phyloP scores from a whole-genome alignment of 1,140 invertebrate genomes.

The Neuroterus valhalla region DNA sequence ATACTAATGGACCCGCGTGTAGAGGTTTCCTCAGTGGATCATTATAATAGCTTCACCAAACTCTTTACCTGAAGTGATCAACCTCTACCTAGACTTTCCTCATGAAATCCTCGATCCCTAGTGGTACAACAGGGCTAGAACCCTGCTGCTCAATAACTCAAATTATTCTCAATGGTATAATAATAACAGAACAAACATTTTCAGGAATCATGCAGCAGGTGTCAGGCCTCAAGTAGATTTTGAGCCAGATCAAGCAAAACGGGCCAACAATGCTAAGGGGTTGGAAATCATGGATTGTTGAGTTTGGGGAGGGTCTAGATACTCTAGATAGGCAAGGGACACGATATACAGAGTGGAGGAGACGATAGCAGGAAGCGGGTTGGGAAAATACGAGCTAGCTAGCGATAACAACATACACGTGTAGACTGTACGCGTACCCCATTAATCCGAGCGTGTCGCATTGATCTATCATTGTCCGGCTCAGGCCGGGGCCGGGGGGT shows the following conservation, averaged over 20 bases:
- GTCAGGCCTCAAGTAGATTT: not conserved
- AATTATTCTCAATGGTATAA: too few species aligned
- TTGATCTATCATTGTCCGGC: constrained; percentile 68
- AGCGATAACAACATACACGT: constrained; percentile 59
- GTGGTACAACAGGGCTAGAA: too few species aligned
- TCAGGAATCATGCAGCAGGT: not conserved
- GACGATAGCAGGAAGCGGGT: constrained; percentile 59
- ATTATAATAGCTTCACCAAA: too few species aligned
- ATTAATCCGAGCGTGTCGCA: constrained; percentile 67
- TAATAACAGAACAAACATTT: too few species aligned
- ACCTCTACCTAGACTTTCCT: too few species aligned
- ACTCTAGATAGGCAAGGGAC: constrained; percentile 20
- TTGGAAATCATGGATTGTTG: not conserved
- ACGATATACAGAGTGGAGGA: constrained; percentile 21
- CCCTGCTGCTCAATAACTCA: too few species aligned
- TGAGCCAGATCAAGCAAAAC: not conserved
- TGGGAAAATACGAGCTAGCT: constrained; percentile 63
- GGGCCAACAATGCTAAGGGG: not conserved
- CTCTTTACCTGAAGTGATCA: too few species aligned
- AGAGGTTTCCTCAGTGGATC: too few species aligned
- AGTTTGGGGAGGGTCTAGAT: constrained; percentile 1
- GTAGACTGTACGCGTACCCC: constrained; percentile 61
- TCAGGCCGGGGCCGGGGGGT: constrained; percentile 52
- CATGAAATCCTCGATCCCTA: too few species aligned
- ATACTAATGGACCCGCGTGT: too few species aligned